Evolutionary conservation across 2,888 invertebrate species (phyloP), one percentile per base, ranked within the genome.

Genomic region (Lumbricus terrestris): DNA sequence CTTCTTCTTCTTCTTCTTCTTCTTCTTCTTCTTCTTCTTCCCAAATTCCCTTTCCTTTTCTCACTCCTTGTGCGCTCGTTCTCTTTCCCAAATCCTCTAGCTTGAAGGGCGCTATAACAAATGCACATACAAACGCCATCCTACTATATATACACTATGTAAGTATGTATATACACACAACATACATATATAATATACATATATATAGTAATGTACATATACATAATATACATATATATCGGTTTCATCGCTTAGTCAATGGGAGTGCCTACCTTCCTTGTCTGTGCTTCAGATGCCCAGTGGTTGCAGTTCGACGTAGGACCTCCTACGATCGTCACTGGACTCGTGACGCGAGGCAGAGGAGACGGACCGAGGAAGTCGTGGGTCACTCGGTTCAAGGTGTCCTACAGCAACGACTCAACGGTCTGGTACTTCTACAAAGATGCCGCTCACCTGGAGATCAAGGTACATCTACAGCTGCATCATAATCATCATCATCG

Each of bases 221-320:
- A 40, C 40, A 40, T 15, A 4, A 16, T 18, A 47, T 16, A 15
- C 47, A 15, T 18, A 15, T 47, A 18, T 29, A 54, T n/a, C 29
- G 29, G n/a, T n/a, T 69, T n/a, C 69, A 69, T n/a, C 69, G 6
- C n/a, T n/a, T n/a, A 5, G n/a, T 69, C n/a, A 6, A 69, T 11
- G 4, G 2, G 8, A 69, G 8, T 47, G 69, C 69, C 69, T n/a
- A n/a, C n/a, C 6, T 40, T 40, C 15, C 40, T 69, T 69, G 13
- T 69, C 69, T 69, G 69, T 69, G 8, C 11, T n/a, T 69, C 93
- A 96, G 96, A 94, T 54, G 93, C 95, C 37, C 95, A 96, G 92
- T 96, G 96, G 96, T 93, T 96, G 20, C 95, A 96, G 92, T 94
- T 96, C 42, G 96, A 96, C 92, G 93, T 96, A 13, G 96, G 96